Evolutionary conservation across 2,113 vertebrate genomes (phyloP), one percentile per base, ranked within the genome.

Genomic region (Pyrgilauda ruficollis): DNA sequence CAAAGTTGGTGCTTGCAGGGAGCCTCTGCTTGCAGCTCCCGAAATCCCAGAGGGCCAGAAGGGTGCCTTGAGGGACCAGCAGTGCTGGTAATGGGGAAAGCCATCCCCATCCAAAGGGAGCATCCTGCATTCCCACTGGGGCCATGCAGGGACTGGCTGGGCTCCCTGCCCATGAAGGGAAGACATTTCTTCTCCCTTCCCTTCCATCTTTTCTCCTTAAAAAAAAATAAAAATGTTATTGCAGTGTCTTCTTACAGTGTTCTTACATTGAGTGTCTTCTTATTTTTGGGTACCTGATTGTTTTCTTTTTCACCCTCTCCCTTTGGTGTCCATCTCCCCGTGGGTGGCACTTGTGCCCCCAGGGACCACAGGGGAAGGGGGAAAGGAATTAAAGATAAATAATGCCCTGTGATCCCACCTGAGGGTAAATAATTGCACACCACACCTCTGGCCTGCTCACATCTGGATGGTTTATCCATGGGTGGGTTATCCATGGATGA

Each of bases 301-400:
- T 47, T 10, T 46, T 9, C 20, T 46, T 49, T 55, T 44, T 24
- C 52, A 53, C 20, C 20, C 43, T 2, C 6, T 62, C 20, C 66
- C 1, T 1, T 4, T 4, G 31, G 19, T 11, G 24, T 24, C 44
- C 28, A 3, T 28, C 44, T 68, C 49, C 63, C 59, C 59, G 30
- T 0, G 0, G 24, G 52, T 7, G 7, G 33, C 49, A 62, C 13
- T 39, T 84, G 28, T 59, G 18, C 16, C 61, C 30, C 44, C 56
- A 33, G 66, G 6, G 30, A 41, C 22, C 6, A 2, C 2, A 44
- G 33, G 17, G 8, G 17, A 64, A 68, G 21, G 19, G 6, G 3
- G 23, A 81, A 86, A 64, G 31, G 23, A 66, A 77, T 61, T 69
- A 79, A 49, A 64, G 19, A 26, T 10, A 37, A 86, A 52, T 2